Percentiles rank a stretch among this genome's conserved stretches.
Conservation (phyloP, 2,113 vertebrate species). For the Atlantisia rogersi region DNA sequence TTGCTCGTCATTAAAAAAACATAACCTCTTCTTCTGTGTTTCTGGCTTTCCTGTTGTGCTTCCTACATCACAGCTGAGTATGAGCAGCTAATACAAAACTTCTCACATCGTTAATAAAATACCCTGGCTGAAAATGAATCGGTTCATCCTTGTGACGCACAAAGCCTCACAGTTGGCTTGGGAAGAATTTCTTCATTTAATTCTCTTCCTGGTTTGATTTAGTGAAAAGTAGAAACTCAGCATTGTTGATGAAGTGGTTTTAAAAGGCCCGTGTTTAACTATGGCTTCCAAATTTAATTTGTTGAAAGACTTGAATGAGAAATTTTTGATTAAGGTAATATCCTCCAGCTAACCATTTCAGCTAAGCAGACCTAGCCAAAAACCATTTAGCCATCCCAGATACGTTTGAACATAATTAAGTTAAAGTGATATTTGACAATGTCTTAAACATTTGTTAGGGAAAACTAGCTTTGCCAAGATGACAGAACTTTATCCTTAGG, state of each 20-base stretch:
- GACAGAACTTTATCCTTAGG: constrained; percentile 27
- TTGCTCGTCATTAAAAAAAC: not conserved
- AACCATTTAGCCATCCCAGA: not conserved
- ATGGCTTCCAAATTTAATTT: not conserved
- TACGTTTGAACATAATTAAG: not conserved
- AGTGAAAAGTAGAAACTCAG: not conserved
- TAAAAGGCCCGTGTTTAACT: not conserved
- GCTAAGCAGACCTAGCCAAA: constrained; percentile 8
- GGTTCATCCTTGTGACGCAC: not conserved
- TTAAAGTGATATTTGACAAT: constrained; percentile 24
- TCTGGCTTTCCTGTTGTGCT: not conserved
- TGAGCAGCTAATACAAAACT: not conserved
- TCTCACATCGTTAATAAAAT: not conserved
- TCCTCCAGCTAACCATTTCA: not conserved
- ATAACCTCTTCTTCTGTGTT: not conserved
- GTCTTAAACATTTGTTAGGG: constrained; percentile 1
- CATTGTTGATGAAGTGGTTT: not conserved
- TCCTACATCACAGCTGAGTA: not conserved
- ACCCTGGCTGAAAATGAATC: not conserved
- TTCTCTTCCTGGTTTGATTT: constrained; percentile 2
- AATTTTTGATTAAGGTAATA: constrained; percentile 3
- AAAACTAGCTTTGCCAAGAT: constrained; percentile 19
- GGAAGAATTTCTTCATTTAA: not conserved
- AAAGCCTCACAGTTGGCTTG: not conserved
- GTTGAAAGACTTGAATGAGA: not conserved